A percentile compares a stretch with the other conserved stretches of the same genome.
phyloP scores from a whole-genome alignment of 2,113 vertebrate genomes.

The Neolamprologus variostigma region DNA sequence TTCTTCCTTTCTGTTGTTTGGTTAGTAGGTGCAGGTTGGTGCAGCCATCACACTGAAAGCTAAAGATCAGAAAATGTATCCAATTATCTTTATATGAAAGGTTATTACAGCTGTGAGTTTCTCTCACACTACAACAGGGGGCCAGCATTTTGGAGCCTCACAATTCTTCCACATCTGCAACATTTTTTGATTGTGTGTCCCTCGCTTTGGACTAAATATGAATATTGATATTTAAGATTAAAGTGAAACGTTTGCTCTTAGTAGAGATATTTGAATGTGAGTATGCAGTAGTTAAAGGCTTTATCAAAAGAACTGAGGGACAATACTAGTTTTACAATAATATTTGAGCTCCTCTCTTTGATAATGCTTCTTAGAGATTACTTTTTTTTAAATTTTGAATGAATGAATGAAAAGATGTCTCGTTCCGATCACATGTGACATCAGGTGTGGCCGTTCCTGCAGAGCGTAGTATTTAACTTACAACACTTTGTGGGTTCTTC shows the following conservation, averaged over 20 bases:
- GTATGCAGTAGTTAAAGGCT: rapidly evolving
- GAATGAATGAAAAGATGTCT: not conserved
- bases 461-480: not conserved
- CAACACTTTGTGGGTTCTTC: not conserved
- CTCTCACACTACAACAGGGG: not conserved
- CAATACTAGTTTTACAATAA: not conserved
- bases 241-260: not conserved
- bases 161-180: not conserved
- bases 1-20: not conserved
- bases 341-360: not conserved
- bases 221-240: not conserved
- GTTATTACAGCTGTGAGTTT: not conserved
- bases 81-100: not conserved
- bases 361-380: not conserved
- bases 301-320: not conserved
- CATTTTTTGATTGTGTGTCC: rapidly evolving
- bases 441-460: not conserved
- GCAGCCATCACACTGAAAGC: not conserved
- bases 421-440: not conserved
- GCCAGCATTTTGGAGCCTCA: not conserved
- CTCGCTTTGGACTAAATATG: not conserved
- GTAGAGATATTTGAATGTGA: not conserved
- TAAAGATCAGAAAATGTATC: not conserved
- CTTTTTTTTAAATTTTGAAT: not conserved
- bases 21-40: rapidly evolving